Base-by-base conservation (phyloP, 2,888 invertebrate species). In the Scaptomyza reducta region DNA sequence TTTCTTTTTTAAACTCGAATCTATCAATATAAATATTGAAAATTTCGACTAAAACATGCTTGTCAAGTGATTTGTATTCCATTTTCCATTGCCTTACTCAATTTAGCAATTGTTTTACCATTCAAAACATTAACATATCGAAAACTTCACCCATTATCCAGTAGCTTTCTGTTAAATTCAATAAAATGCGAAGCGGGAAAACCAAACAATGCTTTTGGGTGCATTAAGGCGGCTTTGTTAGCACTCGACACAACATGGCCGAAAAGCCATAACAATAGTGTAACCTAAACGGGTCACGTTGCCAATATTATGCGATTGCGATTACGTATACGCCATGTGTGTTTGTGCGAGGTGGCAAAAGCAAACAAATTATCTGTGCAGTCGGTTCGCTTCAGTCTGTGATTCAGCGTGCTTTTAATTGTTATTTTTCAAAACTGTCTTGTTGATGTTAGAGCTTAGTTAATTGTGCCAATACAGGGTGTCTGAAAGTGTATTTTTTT, bases 201-300 rank as follows among this genome's bases (percentile, higher is more conserved):
- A 49, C 49, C 40, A 57, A 57, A 54, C 54, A 63, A 58, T 70
- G 64, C 42, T 51, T 46, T 58, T 49, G 66, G 70, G 70, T n/a
- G 85, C 82, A 54, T 85, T 70, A 76, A 74, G 77, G 71, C 74
- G 50, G 86, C 79, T 80, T 80, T 85, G 74, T 41, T 54, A 49
- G 74, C 74, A 80, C 80, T 80, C 74, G 79, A 80, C 61, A 80
- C 59, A 80, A 77, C 80, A 86, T 81, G 83, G 85, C 76, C 73
- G 35, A 74, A 70, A 70, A 79, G 70, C 50, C 55, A n/a, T n/a
- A 51, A 41, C 40, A 50, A 50, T 38, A 38, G 29, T 38, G 45
- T 44, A 22, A 55, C 40, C 53, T 22, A 50, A 74, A 71, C 70
- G 64, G 74, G 74, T 74, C 60, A 72, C 69, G 72, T 64, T 65